Evolutionary conservation across 2,888 invertebrate species (phyloP).

Genomic region (Gymnosoma rotundatum): DNA sequence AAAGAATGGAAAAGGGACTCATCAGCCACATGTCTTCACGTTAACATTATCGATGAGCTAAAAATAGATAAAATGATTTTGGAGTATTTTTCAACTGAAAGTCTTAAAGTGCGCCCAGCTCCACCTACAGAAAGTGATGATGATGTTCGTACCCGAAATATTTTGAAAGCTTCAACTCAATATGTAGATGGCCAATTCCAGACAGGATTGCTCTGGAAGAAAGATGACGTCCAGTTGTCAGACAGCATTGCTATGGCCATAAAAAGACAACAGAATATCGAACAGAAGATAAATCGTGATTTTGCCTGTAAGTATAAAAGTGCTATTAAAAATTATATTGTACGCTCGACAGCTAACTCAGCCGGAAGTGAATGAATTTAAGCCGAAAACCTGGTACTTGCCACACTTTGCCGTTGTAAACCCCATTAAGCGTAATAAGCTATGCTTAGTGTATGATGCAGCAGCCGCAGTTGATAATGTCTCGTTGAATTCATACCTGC

Average conservation of each 20-base stretch:
- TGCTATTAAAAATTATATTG: background rate
- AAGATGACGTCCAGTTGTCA: too few species aligned
- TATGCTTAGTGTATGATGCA: conserved; percentile 35
- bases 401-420: conserved; percentile 73
- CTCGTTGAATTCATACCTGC: conserved; percentile 3
- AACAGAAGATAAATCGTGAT: background rate
- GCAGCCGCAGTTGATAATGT: too few species aligned
- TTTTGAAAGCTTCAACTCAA: too few species aligned
- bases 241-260: background rate
- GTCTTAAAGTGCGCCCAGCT: background rate
- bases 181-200: background rate
- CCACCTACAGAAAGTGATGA: background rate
- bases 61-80: background rate
- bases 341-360: background rate
- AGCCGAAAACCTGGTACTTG: conserved; percentile 18
- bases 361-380: background rate
- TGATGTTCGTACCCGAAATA: too few species aligned
- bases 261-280: background rate
- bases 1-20: background rate
- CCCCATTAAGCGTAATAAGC: conserved; percentile 57
- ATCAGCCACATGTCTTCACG: conserved; percentile 5
- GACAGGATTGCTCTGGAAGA: background rate
- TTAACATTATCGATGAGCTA: background rate
- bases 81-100: background rate
- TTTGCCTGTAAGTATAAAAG: background rate